A percentile compares a stretch with the other conserved stretches of the same genome.
phyloP scores from a whole-genome alignment of 2,113 vertebrate genomes.

The Leiothrix lutea region DNA sequence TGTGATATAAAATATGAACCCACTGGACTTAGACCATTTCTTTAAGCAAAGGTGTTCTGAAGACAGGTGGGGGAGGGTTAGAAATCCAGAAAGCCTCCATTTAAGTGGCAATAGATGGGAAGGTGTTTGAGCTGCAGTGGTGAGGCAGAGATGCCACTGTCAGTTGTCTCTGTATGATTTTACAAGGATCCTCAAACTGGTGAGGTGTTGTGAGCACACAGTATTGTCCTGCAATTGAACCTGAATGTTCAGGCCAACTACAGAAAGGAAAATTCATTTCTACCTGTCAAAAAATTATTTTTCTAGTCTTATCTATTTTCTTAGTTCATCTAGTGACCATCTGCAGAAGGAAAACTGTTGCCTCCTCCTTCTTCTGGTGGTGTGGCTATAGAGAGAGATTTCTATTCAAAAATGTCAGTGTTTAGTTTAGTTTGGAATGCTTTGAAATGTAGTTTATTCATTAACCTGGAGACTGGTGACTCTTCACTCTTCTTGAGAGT shows the following conservation, averaged over 20 bases:
- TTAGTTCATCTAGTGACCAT: not conserved
- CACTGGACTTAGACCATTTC: constrained; percentile 49
- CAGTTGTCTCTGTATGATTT: constrained; percentile 67
- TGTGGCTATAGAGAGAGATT: not conserved
- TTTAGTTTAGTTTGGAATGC: not conserved
- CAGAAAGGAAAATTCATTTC: constrained; percentile 73
- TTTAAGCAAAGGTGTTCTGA: constrained; percentile 72
- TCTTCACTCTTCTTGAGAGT: not conserved
- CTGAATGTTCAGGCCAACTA: constrained; percentile 85
- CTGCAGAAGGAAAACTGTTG: not conserved
- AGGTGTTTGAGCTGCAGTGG: constrained; percentile 21
- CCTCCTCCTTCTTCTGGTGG: not conserved
- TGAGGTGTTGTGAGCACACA: constrained; percentile 70
- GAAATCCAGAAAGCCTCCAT: not conserved
- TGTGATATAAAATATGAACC: not conserved
- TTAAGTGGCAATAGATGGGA: not conserved
- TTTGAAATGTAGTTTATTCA: not conserved
- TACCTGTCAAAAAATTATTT: not conserved
- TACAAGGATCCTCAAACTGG: constrained; percentile 82
- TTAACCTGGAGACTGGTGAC: not conserved
- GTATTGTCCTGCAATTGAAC: constrained; percentile 54
- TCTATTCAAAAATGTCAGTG: not conserved
- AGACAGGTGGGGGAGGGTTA: not conserved
- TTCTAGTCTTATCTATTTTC: not conserved
- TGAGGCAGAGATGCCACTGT: not conserved